These are phyloP conservation scores for Heliocidaris tuberculata DNA, from an alignment of 35 echinoderm and acorn worm genomes.

Conservation along the genomic window DNA sequence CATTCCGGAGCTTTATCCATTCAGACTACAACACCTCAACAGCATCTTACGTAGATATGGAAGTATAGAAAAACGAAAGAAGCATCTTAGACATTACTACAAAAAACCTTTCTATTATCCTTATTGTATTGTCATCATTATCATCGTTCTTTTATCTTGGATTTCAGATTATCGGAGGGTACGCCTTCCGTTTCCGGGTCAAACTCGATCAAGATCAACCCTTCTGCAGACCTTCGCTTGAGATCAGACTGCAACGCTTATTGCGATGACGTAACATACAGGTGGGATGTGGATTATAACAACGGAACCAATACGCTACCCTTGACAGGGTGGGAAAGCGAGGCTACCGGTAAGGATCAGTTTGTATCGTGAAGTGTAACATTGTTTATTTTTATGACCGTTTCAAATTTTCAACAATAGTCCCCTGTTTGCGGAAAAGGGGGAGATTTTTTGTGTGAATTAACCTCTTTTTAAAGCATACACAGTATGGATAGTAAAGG, in stretches of 20 bases:
- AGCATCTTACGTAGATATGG: no score
- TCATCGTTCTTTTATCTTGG: not conserved
- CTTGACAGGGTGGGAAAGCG: not conserved
- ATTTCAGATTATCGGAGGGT: constrained; percentile 40
- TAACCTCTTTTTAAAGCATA: not conserved
- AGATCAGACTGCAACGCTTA: not conserved
- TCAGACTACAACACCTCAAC: no score
- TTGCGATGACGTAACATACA: constrained; percentile 3
- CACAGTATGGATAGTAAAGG: no score
- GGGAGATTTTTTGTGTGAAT: not conserved
- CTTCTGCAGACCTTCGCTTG: constrained; percentile 40
- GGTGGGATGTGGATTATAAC: constrained; percentile 1
- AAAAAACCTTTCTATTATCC: no score
- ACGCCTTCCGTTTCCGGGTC: constrained; percentile 42
- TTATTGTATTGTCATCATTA: no score
- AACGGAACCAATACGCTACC: not conserved
- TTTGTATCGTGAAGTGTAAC: not conserved
- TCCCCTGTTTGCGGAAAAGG: no score
- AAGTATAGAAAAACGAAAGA: no score
- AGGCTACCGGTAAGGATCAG: constrained; percentile 46
- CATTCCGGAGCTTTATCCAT: no score
- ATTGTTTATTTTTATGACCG: no score
- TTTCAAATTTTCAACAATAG: no score
- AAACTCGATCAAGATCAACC: constrained; percentile 30
- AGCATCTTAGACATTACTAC: no score